Evolutionary conservation across 2,888 invertebrate species (phyloP).

Genomic region (Standfussiana lucernea): DNA sequence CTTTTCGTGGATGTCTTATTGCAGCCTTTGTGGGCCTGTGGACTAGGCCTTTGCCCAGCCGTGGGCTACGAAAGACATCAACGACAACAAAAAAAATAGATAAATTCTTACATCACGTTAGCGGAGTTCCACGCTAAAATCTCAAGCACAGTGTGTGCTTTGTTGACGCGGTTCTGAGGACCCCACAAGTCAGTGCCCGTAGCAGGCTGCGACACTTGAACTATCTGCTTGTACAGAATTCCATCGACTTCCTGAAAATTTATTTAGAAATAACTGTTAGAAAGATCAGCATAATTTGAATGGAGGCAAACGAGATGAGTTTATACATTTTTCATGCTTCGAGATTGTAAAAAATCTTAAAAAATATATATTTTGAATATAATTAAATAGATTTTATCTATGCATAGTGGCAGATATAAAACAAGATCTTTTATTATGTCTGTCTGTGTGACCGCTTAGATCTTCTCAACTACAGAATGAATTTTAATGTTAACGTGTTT

Average conservation of each 20-base stretch:
- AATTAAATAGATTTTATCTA: background rate
- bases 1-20: background rate
- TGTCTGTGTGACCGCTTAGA: background rate
- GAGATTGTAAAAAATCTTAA: background rate
- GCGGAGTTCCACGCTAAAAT: slow-evolving; percentile 94
- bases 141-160: slow-evolving; percentile 92
- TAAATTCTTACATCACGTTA: slow-evolving; percentile 92
- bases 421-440: background rate
- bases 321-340: background rate
- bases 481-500: background rate
- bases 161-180: slow-evolving; percentile 79
- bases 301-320: too few species aligned
- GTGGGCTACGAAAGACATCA: background rate
- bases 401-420: background rate
- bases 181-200: slow-evolving; percentile 74
- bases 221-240: slow-evolving; percentile 92
- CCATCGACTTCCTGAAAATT: slow-evolving; percentile 87
- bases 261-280: background rate
- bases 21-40: background rate
- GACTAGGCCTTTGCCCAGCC: background rate
- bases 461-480: background rate
- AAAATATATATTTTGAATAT: background rate
- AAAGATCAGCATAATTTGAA: background rate
- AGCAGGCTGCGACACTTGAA: slow-evolving; percentile 87
- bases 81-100: background rate